Evolutionary conservation across 2,113 vertebrate species (phyloP).

Genomic region (Natator depressus): DNA sequence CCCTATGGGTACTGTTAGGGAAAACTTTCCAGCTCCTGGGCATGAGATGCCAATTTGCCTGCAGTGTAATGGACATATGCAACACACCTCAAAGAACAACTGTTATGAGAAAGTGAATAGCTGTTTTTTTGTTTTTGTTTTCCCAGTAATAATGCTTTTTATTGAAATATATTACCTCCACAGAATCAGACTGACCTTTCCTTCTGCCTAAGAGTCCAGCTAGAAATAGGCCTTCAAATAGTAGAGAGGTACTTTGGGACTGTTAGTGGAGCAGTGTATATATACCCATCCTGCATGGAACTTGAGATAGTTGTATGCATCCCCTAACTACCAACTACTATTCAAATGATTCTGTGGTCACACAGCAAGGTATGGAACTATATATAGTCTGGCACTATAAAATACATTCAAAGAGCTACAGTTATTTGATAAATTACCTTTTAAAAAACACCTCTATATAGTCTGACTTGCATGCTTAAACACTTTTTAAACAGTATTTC

Average conservation of each 20-base stretch:
- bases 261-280: rapidly evolving
- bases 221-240: not conserved
- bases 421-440: rapidly evolving
- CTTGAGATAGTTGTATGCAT: not conserved
- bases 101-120: too few relatives aligned
- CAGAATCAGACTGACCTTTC: rapidly evolving
- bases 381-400: rapidly evolving
- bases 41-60: too few relatives aligned
- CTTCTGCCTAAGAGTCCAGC: rapidly evolving
- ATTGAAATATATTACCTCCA: not conserved
- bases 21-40: too few relatives aligned
- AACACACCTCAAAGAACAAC: too few relatives aligned
- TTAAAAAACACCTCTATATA: not conserved
- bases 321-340: rapidly evolving
- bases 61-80: too few relatives aligned
- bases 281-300: rapidly evolving
- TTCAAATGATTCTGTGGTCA: not conserved
- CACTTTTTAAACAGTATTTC: not conserved
- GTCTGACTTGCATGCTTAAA: not conserved
- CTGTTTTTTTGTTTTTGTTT: too few relatives aligned
- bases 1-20: too few relatives aligned
- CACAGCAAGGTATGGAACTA: rapidly evolving
- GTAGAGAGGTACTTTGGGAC: not conserved
- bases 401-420: not conserved
- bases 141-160: too few relatives aligned